These are phyloP conservation scores for Turnix velox DNA, from an alignment of 2,113 vertebrate species.

Conservation along the genomic window DNA sequence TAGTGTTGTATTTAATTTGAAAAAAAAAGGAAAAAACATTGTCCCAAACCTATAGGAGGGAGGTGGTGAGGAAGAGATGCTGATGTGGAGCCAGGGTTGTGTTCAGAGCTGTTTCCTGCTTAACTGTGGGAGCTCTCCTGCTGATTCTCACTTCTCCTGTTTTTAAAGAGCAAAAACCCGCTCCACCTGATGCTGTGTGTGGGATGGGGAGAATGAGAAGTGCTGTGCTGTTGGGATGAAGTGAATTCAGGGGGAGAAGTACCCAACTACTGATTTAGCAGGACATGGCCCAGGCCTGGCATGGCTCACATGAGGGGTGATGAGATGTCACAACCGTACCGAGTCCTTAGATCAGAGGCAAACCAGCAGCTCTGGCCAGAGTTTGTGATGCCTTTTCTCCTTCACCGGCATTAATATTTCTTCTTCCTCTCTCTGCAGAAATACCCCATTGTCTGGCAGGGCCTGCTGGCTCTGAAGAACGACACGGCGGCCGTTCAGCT, in stretches of 20 bases:
- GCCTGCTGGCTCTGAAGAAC: slow-evolving; percentile 92
- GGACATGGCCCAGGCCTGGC: neutral
- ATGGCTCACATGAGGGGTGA: rapidly evolving
- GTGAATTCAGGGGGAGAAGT: neutral
- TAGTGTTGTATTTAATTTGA: neutral
- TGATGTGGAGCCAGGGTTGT: neutral
- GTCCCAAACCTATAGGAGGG: neutral
- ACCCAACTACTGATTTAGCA: neutral
- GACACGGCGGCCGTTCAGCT: slow-evolving; percentile 96
- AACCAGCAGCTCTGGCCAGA: rapidly evolving
- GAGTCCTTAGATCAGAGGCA: neutral
- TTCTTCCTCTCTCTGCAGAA: slow-evolving; percentile 75
- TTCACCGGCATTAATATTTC: rapidly evolving
- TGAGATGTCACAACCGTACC: neutral
- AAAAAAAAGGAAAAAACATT: neutral
- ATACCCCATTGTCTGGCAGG: slow-evolving; percentile 99
- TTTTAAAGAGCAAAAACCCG: neutral
- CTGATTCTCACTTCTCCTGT: neutral
- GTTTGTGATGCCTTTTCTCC: neutral
- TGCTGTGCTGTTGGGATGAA: neutral
- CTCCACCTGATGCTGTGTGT: neutral
- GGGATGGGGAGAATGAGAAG: neutral
- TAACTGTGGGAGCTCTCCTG: rapidly evolving
- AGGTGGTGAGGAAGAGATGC: neutral
- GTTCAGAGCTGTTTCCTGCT: rapidly evolving